Percentiles rank a stretch among this genome's conserved stretches.
phyloP scores from a whole-genome alignment of 1,140 invertebrate genomes.

The Ips nitidus region DNA sequence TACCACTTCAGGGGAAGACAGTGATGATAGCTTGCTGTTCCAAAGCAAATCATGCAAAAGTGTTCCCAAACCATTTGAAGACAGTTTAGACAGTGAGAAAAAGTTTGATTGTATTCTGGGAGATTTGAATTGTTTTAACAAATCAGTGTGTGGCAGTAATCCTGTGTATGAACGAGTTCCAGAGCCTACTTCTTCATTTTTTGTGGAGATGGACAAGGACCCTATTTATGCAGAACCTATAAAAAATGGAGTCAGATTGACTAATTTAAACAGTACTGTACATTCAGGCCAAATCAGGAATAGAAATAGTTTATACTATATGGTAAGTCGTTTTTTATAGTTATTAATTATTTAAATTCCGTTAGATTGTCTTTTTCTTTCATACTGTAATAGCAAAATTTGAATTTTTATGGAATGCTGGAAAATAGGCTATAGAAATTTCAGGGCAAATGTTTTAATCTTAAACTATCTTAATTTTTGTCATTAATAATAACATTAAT shows the following conservation, averaged over 20 bases:
- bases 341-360: too few relatives aligned
- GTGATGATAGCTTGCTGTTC: constrained; percentile 44
- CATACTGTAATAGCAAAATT: too few relatives aligned
- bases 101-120: constrained; percentile 21
- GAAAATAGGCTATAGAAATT: too few relatives aligned
- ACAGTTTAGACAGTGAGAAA: background rate
- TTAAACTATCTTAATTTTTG: too few relatives aligned
- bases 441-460: too few relatives aligned
- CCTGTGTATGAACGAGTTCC: constrained; percentile 47
- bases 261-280: constrained; percentile 18
- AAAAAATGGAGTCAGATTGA: constrained; percentile 30
- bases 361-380: too few relatives aligned
- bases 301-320: constrained; percentile 53
- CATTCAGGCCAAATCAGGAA: constrained; percentile 24
- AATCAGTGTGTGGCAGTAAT: constrained; percentile 56
- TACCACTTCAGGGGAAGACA: constrained; percentile 45
- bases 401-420: too few relatives aligned
- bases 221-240: constrained; percentile 56
- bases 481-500: too few relatives aligned
- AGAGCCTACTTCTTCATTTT: constrained; percentile 49
- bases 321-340: constrained; percentile 46
- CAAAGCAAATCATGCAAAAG: constrained; percentile 38
- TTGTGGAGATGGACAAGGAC: constrained; percentile 46
- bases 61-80: constrained; percentile 21
- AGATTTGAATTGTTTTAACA: constrained; percentile 58